A percentile compares a stretch with the other conserved stretches of the same genome.
These are phyloP conservation scores for Diploscapter pachys DNA, from an alignment of 1,140 invertebrate genomes.

Conservation along the genomic window DNA sequence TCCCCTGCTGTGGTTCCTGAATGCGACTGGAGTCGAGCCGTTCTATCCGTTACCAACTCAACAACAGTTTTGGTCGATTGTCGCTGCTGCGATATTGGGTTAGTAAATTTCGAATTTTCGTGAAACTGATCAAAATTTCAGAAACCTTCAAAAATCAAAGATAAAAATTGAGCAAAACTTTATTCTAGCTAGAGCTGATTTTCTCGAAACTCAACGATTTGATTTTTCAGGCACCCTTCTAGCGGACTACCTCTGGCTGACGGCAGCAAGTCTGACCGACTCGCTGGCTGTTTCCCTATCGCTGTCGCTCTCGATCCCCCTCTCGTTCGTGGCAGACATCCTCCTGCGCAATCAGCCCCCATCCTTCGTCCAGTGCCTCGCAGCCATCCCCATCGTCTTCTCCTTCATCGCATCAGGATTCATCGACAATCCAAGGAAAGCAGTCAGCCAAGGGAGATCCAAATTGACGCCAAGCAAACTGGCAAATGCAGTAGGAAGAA, in stretches of 20 bases:
- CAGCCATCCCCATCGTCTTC: slow-evolving; percentile 36
- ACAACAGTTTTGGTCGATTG: slow-evolving; percentile 18
- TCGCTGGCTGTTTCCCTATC: slow-evolving; percentile 34
- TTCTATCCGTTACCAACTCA: slow-evolving; percentile 25
- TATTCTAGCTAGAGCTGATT: no score
- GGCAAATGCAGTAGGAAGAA: no score
- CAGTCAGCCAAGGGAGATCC: no score
- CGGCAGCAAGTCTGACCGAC: slow-evolving; percentile 32
- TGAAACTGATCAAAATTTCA: no score
- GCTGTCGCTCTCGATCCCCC: slow-evolving; percentile 29
- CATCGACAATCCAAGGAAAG: no score
- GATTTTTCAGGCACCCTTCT: slow-evolving; percentile 30
- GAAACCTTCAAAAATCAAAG: no score
- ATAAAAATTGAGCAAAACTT: background rate
- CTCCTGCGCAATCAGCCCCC: slow-evolving; percentile 30
- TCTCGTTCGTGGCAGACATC: slow-evolving; percentile 33
- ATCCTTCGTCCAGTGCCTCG: slow-evolving; percentile 22
- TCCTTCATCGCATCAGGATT: slow-evolving; percentile 32
- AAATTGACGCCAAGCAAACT: no score
- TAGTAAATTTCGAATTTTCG: background rate
- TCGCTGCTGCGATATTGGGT: slow-evolving; percentile 32
- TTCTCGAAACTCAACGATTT: no score
- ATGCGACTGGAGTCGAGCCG: slow-evolving; percentile 21
- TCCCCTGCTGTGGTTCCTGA: slow-evolving; percentile 23
- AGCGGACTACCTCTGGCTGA: slow-evolving; percentile 32